Percentiles rank a stretch among this genome's conserved stretches.
phyloP scores from a whole-genome alignment of 2,797 vertebrate genomes.

The Liparis tanakae region DNA sequence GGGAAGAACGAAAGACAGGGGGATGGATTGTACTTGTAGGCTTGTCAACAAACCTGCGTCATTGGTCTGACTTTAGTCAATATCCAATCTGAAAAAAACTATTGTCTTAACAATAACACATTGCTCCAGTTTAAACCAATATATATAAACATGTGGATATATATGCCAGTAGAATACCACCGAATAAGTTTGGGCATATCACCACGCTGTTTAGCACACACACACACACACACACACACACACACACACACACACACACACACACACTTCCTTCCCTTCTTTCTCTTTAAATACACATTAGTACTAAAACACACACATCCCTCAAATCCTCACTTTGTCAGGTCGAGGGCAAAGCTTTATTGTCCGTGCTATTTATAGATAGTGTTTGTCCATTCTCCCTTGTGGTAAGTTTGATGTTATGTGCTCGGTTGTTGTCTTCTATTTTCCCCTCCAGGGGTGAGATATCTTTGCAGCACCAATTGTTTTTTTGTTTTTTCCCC shows the following conservation, averaged over 20 bases:
- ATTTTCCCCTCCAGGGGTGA: constrained; percentile 26
- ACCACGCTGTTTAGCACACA: neutral
- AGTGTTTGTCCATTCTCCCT: constrained; percentile 25
- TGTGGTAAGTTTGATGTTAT: constrained; percentile 30
- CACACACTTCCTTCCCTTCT: neutral
- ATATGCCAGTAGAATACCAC: constrained; percentile 14
- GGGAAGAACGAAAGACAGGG: constrained; percentile 15
- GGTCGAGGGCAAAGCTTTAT: constrained; percentile 25
- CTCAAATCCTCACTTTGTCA: neutral
- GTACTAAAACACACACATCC: neutral
- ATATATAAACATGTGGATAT: constrained; percentile 19
- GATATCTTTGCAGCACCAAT: constrained; percentile 27
- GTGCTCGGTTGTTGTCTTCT: constrained; percentile 5
- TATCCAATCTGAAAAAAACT: constrained; percentile 42
- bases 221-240: too few relatives aligned
- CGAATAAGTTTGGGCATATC: neutral
- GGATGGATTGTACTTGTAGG: constrained; percentile 39
- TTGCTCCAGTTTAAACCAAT: constrained; percentile 31
- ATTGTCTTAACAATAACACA: constrained; percentile 23
- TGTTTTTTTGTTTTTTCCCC: constrained; percentile 4
- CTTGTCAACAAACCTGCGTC: constrained; percentile 24
- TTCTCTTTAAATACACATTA: neutral
- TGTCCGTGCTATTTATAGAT: constrained; percentile 37
- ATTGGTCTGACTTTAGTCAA: constrained; percentile 26
- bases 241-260: neutral